phyloP scores from a whole-genome alignment of 2,113 vertebrate species.

The Actenoides hombroni region DNA sequence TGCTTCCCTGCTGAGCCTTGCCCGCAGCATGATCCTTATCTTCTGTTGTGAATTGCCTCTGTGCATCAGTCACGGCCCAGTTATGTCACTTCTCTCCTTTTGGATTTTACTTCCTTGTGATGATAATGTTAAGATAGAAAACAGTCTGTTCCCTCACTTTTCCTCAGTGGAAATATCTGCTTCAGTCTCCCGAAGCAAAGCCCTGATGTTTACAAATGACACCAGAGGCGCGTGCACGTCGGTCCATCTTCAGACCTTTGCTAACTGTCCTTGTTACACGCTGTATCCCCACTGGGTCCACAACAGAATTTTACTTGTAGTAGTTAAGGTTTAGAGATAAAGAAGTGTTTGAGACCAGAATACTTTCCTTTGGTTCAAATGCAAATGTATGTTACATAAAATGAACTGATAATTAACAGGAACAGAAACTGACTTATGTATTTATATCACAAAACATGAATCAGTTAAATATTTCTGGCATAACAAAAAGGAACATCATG shows the following conservation, averaged over 20 bases:
- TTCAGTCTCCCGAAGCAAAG: not conserved
- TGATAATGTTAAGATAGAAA: not conserved
- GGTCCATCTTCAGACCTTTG: not conserved
- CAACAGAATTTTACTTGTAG: not conserved
- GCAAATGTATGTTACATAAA: not conserved
- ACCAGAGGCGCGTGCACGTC: not conserved
- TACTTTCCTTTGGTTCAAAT: not conserved
- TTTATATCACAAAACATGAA: slow-evolving; percentile 39
- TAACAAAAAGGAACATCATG: slow-evolving; percentile 48
- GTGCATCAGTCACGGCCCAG: not conserved
- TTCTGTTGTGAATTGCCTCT: not conserved
- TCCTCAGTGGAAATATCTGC: not conserved
- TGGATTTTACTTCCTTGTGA: not conserved
- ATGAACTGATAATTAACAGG: not conserved
- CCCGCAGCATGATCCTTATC: not conserved
- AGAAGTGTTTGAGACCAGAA: not conserved
- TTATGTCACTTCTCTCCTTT: not conserved
- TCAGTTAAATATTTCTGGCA: slow-evolving; percentile 53
- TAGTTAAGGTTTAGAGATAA: not conserved
- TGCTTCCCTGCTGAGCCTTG: not conserved
- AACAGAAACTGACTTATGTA: slow-evolving; percentile 27
- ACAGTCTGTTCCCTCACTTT: not conserved
- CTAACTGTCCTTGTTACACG: not conserved
- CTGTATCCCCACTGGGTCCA: not conserved
- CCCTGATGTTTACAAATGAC: not conserved